A percentile compares a stretch with the other conserved stretches of the same genome.
Conservation (phyloP, 2,888 invertebrate species). For the Andrena haemorrhoa region DNA sequence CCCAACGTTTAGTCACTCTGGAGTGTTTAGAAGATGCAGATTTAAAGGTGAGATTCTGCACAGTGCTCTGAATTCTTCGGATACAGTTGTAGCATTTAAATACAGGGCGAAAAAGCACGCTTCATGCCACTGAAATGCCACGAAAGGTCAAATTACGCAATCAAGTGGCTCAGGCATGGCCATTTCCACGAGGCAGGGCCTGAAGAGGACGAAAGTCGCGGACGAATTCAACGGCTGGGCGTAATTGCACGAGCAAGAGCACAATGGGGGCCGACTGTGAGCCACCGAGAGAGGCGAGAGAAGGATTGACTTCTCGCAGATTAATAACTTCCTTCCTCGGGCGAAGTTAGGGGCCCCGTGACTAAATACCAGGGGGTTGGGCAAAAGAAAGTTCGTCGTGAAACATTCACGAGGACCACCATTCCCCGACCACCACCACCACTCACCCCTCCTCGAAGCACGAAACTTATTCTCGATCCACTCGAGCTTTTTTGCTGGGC, state of each 20-base stretch:
- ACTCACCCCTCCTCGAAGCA: constrained; percentile 6
- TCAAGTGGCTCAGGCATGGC: constrained; percentile 44
- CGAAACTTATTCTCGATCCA: constrained; percentile 61
- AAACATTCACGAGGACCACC: constrained; percentile 68
- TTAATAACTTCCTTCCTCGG: constrained; percentile 72
- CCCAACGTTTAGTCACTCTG: too few species aligned
- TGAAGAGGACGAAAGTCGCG: constrained; percentile 52
- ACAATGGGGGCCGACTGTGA: constrained; percentile 67
- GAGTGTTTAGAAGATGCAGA: not conserved
- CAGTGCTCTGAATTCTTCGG: too few species aligned
- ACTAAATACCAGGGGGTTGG: constrained; percentile 64
- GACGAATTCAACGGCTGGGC: constrained; percentile 54
- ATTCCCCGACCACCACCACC: not conserved
- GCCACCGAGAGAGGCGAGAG: constrained; percentile 52
- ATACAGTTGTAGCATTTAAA: too few species aligned
- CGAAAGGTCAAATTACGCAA: constrained; percentile 42
- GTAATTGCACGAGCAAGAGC: constrained; percentile 67
- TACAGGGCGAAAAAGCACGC: too few species aligned
- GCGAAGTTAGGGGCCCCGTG: constrained; percentile 65
- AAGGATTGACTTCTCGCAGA: constrained; percentile 70
- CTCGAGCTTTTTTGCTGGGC: constrained; percentile 44
- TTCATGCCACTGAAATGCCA: not conserved
- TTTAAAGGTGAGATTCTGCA: too few species aligned
- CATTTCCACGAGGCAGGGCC: constrained; percentile 28
- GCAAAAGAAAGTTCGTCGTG: constrained; percentile 70